phyloP scores from a whole-genome alignment of 2,888 invertebrate genomes.

The Trichogramma evanescens region DNA sequence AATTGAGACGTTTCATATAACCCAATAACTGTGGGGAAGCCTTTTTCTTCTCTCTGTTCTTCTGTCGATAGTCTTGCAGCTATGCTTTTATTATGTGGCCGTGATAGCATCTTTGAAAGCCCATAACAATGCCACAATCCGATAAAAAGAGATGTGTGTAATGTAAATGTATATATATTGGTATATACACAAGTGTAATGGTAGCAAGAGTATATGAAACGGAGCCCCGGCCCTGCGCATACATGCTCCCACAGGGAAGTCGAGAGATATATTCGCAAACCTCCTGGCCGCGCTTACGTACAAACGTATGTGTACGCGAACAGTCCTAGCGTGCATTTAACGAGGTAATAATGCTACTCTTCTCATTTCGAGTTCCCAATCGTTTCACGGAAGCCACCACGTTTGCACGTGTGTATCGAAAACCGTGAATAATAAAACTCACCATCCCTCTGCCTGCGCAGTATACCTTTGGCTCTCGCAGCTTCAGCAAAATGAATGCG shows the following conservation, averaged over 20 bases:
- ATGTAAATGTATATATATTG: background rate
- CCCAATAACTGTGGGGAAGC: too few relatives aligned
- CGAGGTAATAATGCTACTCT: constrained; percentile 26
- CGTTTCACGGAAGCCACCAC: constrained; percentile 28
- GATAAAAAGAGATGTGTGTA: constrained; percentile 2
- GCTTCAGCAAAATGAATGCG: background rate
- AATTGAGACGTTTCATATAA: constrained; percentile 6
- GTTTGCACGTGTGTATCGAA: constrained; percentile 14
- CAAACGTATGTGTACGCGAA: too few relatives aligned
- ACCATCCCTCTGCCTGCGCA: too few relatives aligned
- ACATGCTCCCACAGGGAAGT: too few relatives aligned
- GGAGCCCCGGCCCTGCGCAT: background rate
- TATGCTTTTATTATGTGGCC: constrained; percentile 16
- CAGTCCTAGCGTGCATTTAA: constrained; percentile 23
- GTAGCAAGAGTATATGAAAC: background rate
- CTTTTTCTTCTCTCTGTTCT: background rate
- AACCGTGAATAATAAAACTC: too few relatives aligned
- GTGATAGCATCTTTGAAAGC: constrained; percentile 14
- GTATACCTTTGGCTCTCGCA: too few relatives aligned
- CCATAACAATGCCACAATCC: constrained; percentile 7
- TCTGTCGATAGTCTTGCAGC: background rate
- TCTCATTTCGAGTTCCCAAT: constrained; percentile 29
- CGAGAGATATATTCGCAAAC: too few relatives aligned
- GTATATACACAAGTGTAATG: background rate
- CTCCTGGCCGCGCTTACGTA: too few relatives aligned